A percentile compares a stretch with the other conserved stretches of the same genome.
These are phyloP conservation scores for Mythimna impura DNA, from an alignment of 2,888 invertebrate species.

Conservation along the genomic window DNA sequence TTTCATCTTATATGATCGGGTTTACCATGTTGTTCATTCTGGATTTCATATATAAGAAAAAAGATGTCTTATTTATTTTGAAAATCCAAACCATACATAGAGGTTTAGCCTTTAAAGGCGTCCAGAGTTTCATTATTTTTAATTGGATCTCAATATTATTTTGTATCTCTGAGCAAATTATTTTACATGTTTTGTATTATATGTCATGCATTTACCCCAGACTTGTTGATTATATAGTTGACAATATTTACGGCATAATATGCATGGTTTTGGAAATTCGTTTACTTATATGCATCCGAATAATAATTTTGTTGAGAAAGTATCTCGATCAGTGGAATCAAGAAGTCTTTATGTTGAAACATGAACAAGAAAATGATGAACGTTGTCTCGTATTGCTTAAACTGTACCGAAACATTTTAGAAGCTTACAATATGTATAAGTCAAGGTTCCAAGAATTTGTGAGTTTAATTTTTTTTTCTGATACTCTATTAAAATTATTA, in stretches of 20 bases:
- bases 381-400: neutral
- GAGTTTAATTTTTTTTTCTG: neutral
- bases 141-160: constrained; percentile 36
- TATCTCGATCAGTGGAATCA: constrained; percentile 13
- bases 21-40: neutral
- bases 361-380: neutral
- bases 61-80: constrained; percentile 34
- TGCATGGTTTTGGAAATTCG: constrained; percentile 4
- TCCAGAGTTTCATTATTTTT: constrained; percentile 22
- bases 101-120: constrained; percentile 13
- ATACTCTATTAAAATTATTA: neutral
- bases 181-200: neutral
- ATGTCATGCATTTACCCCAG: neutral
- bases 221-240: neutral
- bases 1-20: neutral
- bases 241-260: neutral
- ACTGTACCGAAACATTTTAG: constrained; percentile 13
- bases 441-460: neutral
- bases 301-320: constrained; percentile 5
- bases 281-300: constrained; percentile 3
- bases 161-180: neutral
- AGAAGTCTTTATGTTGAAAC: neutral
- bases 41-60: neutral
- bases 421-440: constrained; percentile 11
- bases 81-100: constrained; percentile 42